A percentile compares a stretch with the other conserved stretches of the same genome.
Conservation (phyloP, 2,888 invertebrate species). For the Acanthoscelides obtectus region DNA sequence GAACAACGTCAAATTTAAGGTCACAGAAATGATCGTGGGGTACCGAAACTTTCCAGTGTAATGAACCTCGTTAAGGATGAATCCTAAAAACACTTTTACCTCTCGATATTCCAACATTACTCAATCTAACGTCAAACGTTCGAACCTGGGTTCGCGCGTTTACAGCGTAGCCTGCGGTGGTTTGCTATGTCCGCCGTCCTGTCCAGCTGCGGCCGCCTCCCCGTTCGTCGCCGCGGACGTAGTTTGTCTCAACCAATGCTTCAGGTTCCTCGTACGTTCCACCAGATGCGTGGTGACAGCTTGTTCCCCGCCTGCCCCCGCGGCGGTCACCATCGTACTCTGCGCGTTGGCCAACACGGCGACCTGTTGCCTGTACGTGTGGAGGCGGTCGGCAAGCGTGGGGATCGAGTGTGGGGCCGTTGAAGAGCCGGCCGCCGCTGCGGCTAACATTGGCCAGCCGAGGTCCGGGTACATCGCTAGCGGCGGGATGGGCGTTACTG, state of each 20-base stretch:
- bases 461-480: constrained; percentile 52
- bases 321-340: constrained; percentile 47
- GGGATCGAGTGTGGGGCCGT: constrained; percentile 45
- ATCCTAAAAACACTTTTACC: too few species aligned
- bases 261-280: constrained; percentile 60
- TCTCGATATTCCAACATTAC: too few species aligned
- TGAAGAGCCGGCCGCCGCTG: constrained; percentile 19
- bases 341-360: constrained; percentile 47
- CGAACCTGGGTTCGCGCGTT: too few species aligned
- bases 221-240: constrained; percentile 35
- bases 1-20: too few species aligned
- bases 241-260: constrained; percentile 62
- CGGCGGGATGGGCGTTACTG: constrained; percentile 41
- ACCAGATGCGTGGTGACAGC: constrained; percentile 59
- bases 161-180: constrained; percentile 32
- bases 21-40: too few species aligned
- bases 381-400: constrained; percentile 52
- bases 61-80: too few species aligned
- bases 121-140: too few species aligned
- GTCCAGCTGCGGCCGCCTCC: constrained; percentile 18
- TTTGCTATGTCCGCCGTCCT: constrained; percentile 13
- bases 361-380: constrained; percentile 54
- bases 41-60: too few species aligned
- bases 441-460: constrained; percentile 50
- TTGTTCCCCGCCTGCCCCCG: constrained; percentile 41